These are phyloP conservation scores for Melanotus villosus DNA, from an alignment of 2,888 invertebrate genomes.

Conservation along the genomic window DNA sequence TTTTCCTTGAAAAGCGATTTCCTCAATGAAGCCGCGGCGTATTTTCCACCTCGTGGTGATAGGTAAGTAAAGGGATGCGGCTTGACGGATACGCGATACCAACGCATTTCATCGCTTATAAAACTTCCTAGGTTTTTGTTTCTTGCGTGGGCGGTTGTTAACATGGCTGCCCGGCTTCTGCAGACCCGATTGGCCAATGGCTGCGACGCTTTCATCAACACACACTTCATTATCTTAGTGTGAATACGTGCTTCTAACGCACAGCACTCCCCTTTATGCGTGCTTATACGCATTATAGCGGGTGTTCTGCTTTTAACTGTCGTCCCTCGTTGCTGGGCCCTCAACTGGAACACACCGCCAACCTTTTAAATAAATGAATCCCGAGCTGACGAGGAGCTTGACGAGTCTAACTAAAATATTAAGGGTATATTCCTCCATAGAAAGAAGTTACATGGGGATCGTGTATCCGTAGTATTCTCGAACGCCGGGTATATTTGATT, in stretches of 20 bases:
- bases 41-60: constrained; percentile 23
- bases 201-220: constrained; percentile 55
- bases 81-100: constrained; percentile 47
- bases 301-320: constrained; percentile 47
- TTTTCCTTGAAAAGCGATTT: constrained; percentile 33
- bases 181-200: constrained; percentile 56
- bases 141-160: constrained; percentile 58
- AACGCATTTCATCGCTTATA: constrained; percentile 45
- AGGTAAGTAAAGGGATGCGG: constrained; percentile 27
- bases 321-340: constrained; percentile 41
- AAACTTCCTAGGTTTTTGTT: constrained; percentile 55
- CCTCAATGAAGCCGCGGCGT: constrained; percentile 31
- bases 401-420: constrained; percentile 20
- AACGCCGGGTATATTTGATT: neutral
- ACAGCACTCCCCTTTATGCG: constrained; percentile 48
- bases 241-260: constrained; percentile 54
- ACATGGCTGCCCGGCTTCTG: constrained; percentile 56
- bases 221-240: constrained; percentile 53
- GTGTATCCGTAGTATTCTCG: neutral
- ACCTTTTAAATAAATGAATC: constrained; percentile 52
- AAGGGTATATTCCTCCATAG: constrained; percentile 2
- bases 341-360: constrained; percentile 45
- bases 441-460: neutral
- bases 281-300: constrained; percentile 48
- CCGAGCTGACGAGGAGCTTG: constrained; percentile 27